A percentile compares a stretch with the other conserved stretches of the same genome.
Conservation (phyloP, 2,797 vertebrate genomes). For the Sorex maritimensis region DNA sequence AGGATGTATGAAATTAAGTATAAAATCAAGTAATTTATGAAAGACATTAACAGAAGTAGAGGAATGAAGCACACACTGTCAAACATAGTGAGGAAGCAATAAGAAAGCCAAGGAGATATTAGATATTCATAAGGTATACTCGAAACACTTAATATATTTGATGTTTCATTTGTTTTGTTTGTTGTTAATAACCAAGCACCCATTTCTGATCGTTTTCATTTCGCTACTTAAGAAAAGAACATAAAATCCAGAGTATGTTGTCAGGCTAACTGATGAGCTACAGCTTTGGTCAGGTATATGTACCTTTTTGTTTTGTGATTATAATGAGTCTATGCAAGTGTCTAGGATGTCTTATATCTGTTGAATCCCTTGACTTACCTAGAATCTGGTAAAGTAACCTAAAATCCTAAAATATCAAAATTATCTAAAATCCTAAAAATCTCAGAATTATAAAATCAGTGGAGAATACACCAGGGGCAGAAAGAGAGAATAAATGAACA, state of each 20-base stretch:
- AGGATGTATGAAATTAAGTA: constrained; percentile 18
- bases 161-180: neutral
- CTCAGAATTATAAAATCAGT: constrained; percentile 25
- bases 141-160: constrained; percentile 41
- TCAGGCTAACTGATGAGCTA: neutral
- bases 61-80: neutral
- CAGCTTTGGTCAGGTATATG: neutral
- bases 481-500: neutral
- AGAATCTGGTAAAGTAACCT: neutral
- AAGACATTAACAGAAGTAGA: constrained; percentile 18
- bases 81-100: constrained; percentile 25
- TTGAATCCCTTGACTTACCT: neutral
- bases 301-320: neutral
- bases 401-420: no score
- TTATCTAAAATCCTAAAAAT: no score
- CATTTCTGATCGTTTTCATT: constrained; percentile 19
- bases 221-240: constrained; percentile 15
- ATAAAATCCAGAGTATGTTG: constrained; percentile 28
- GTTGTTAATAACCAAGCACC: neutral
- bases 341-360: neutral
- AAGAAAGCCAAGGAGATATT: neutral
- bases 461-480: neutral
- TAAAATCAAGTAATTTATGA: constrained; percentile 53
- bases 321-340: neutral
- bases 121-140: constrained; percentile 21